Conservation (phyloP, 2,888 invertebrate species). For the Ennomos erosarius region DNA sequence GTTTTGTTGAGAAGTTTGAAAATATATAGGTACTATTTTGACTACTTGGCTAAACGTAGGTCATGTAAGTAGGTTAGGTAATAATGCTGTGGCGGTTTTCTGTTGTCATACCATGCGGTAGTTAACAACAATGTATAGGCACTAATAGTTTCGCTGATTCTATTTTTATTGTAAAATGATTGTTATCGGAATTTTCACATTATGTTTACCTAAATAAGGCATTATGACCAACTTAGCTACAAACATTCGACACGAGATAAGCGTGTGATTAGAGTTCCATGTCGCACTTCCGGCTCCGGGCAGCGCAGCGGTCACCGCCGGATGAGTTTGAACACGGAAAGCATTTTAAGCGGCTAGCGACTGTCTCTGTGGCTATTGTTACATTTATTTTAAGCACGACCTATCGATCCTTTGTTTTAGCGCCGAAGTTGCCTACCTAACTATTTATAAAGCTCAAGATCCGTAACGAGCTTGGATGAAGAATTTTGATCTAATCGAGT, state of each 20-base stretch:
- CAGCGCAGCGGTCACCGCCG: conserved; percentile 60
- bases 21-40: too few species aligned
- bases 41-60: too few species aligned
- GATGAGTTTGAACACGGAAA: conserved; percentile 80
- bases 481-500: too few species aligned
- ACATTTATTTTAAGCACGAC: conserved; percentile 72
- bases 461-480: conserved; percentile 20
- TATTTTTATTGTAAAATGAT: too few species aligned
- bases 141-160: too few species aligned
- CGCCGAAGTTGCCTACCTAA: conserved; percentile 19
- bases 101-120: too few species aligned
- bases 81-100: too few species aligned
- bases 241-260: conserved; percentile 65
- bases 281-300: conserved; percentile 69
- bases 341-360: conserved; percentile 80
- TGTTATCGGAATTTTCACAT: background rate
- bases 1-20: too few species aligned
- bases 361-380: conserved; percentile 62
- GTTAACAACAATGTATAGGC: too few species aligned
- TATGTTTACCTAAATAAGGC: conserved; percentile 5
- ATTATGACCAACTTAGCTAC: conserved; percentile 13
- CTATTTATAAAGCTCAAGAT: background rate
- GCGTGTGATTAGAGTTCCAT: conserved; percentile 67
- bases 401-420: conserved; percentile 64
- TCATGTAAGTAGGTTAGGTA: too few species aligned